Conservation (phyloP, 2,797 vertebrate genomes). For the Cuculus canorus region DNA sequence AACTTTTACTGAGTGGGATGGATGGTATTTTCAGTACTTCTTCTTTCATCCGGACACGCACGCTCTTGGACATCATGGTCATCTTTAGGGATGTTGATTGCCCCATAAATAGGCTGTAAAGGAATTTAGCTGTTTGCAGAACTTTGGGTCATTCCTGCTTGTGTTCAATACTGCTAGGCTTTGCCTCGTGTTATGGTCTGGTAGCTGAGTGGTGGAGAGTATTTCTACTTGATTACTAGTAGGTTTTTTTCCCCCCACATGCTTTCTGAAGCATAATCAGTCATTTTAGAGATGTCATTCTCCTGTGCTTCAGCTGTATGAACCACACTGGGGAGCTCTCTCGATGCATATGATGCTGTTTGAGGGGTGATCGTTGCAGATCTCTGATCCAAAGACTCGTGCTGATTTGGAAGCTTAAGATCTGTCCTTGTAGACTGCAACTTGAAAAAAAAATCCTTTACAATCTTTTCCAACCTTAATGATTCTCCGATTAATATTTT, state of each 20-base stretch:
- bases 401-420: slow-evolving; percentile 9
- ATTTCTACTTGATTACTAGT: not conserved
- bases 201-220: not conserved
- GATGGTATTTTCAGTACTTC: not conserved
- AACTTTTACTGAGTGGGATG: not conserved
- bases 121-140: not conserved
- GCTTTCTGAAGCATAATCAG: not conserved
- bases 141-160: not conserved
- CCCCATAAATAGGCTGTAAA: not conserved
- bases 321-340: not conserved
- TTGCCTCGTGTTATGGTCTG: not conserved
- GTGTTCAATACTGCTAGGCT: not conserved
- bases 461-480: too few species aligned
- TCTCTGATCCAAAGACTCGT: not conserved
- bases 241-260: not conserved
- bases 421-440: not conserved
- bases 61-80: rapidly evolving
- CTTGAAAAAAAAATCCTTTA: slow-evolving; percentile 35
- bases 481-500: not conserved
- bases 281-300: not conserved
- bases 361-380: not conserved
- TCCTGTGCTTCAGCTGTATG: rapidly evolving
- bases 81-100: not conserved
- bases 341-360: not conserved
- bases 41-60: not conserved